Evolutionary conservation across 2,113 vertebrate species (phyloP), one percentile per base, ranked within the genome.

Genomic region (Oryzias javanicus): DNA sequence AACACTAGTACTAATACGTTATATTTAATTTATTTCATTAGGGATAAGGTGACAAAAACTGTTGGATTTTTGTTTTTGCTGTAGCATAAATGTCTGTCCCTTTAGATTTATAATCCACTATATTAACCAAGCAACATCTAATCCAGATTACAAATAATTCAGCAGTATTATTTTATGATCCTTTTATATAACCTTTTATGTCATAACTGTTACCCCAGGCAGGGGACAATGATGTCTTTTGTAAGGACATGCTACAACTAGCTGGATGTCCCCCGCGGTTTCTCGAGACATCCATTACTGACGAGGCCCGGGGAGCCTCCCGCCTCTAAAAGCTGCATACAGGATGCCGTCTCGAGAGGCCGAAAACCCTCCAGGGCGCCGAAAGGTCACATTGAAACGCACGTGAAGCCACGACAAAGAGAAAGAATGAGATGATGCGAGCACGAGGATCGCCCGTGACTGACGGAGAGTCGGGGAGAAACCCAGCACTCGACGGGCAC

Each of bases 291-390:
- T 81, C 79, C 78, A 84, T 87, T 84, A 89, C 73, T 50, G 42
- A 46, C 60, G 59, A 74, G 67, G 80, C 82, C 82, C 0, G 35
- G 27, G 84, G 82, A 61, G 62, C 17, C 27, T 60, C 24, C 25
- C 53, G 66, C 49, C 71, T 73, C 83, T 84, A 81, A 89, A 84
- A 87, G 84, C 85, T 60, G 67, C 49, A 14, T 45, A 53, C 76
- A 52, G 65, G 72, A 80, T 70, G 55, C 19, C 46, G 51, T 73
- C 76, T 80, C 64, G 52, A 72, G 57, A 70, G 75, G 64, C 73
- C 17, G 70, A 49, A 50, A 54, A 75, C 79, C 22, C 74, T 64
- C 64, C 47, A 82, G 83, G 84, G 74, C 66, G 53, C 25, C 16
- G 19, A 64, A 64, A 51, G 80, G 79, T 81, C 80, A 85, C 80